Evolutionary conservation across 2,113 vertebrate species (phyloP), one percentile per base, ranked within the genome.

Genomic region (Delphinapterus leucas): DNA sequence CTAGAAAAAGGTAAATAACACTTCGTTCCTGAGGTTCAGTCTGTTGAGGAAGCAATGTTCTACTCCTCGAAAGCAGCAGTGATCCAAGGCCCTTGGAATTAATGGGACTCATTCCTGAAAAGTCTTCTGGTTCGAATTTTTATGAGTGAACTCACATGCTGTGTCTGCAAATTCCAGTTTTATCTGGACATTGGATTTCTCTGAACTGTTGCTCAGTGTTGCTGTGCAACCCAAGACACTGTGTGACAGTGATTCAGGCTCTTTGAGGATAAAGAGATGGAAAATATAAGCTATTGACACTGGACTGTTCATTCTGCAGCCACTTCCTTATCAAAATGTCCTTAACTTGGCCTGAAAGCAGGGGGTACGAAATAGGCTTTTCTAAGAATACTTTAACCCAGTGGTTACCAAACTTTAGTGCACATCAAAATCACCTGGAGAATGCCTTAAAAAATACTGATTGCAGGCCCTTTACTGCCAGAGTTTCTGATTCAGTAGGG

Each of bases 121-220:
- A 93, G 68, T 11, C 26, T 92, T 92, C 55, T 44, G 18, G 68
- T 25, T 33, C 68, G 73, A 58, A 89, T 77, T 74, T 93, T 94
- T 97, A 58, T 73, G 49, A 74, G 81, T 87, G 77, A 95, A 90
- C 4, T 73, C 76, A 38, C 28, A 65, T 36, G 67, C 67, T 94
- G 31, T 84, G 60, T 90, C 60, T 94, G 49, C 91, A 77, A 91
- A 93, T 94, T 92, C 71, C 86, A 53, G 18, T 80, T 92, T 95
- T 41, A 87, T 33, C 47, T 44, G 82, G 67, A 85, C 55, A 61
- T 1, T 31, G 68, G 76, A 67, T 94, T 82, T 94, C 71, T 95
- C 47, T 88, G 70, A 95, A 93, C 33, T 83, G 47, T 47, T 88
- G 31, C 55, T 90, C 28, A 60, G 6, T 2, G 8, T 85, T 90